Conservation (phyloP, 2,888 invertebrate species). For the Aporophyla nigra region DNA sequence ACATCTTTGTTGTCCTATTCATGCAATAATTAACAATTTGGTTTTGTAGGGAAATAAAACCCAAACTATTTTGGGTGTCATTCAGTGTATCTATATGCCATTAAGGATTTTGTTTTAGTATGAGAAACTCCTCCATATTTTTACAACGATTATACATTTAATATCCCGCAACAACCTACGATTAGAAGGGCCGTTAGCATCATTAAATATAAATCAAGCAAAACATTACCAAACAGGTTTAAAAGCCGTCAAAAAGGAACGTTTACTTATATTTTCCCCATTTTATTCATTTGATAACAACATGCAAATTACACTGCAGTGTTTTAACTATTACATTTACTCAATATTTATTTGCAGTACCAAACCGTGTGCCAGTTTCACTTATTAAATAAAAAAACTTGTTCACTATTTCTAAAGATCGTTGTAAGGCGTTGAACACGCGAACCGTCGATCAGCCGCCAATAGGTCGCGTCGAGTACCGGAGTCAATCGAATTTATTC, state of each 20-base stretch:
- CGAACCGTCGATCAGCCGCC: conserved; percentile 85
- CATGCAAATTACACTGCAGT: conserved; percentile 59
- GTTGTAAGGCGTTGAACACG: conserved; percentile 75
- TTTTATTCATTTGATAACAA: conserved; percentile 25
- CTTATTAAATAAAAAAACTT: conserved; percentile 71
- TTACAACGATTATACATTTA: background rate
- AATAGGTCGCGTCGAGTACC: conserved; percentile 76
- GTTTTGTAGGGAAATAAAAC: background rate
- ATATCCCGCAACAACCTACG: background rate
- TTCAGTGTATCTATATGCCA: background rate
- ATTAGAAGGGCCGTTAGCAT: conserved; percentile 14
- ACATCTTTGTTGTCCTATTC: conserved; percentile 71
- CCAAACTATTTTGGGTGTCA: background rate
- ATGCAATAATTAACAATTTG: background rate
- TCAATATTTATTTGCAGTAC: conserved; percentile 57
- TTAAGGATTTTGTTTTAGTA: too few relatives aligned
- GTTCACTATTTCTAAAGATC: conserved; percentile 67
- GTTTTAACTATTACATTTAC: conserved; percentile 51
- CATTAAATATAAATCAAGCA: conserved; percentile 40
- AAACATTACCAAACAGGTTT: conserved; percentile 10
- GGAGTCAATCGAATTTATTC: conserved; percentile 88
- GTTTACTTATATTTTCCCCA: conserved; percentile 8
- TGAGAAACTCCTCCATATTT: background rate
- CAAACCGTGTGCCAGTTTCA: conserved; percentile 66
- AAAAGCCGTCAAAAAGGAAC: conserved; percentile 22